Evolutionary conservation across 2,797 vertebrate species (phyloP), one percentile per base, ranked within the genome.

Genomic region (Periophthalmus magnuspinnatus): DNA sequence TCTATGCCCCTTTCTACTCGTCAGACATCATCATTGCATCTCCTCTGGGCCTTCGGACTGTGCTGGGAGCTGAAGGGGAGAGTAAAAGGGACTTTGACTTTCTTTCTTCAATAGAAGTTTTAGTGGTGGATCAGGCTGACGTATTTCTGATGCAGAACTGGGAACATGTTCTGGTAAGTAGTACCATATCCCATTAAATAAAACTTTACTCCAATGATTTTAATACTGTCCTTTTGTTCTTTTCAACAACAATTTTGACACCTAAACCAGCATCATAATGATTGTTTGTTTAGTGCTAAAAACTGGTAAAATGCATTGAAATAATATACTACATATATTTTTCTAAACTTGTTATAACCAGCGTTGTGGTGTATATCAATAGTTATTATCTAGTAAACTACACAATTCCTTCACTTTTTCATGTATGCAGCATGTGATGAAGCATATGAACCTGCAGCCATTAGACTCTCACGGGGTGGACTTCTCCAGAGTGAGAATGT

Each of bases 111-210:
- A 74, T 99, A 16, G 97, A 99, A 89, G 74, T 99, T 69, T 92
- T 99, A 67, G 85, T 99, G 70, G 88, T 99, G 68, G 98, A 99
- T 83, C 96, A 98, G 88, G 94, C 95, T 0, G 97, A 99, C 17
- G 87, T 99, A 65, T 95, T 96, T 78, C 94, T 99, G 76, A 99
- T 99, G 98, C 98, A 99, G 91, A 99, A 99, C 74, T 99, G 98
- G 98, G 98, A 99, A 64, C 98, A 99, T 0, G 83, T 99, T 57
- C 82, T 99, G 96, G 98, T 99, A 85, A 76, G 83, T 81, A 57
- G 0, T 45, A 32, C 16, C 13, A 16, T 14, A 14, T 38, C 34
- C 9, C 8, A 54, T 48, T 3, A 10, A 54, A 54, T 8, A 21
- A 54, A 54, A 21, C 9, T 21, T 0, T 50, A 17, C 6, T 5